Base-by-base conservation (phyloP, 2,888 invertebrate genomes). In the Kuschelorhynchus macadamiae region DNA sequence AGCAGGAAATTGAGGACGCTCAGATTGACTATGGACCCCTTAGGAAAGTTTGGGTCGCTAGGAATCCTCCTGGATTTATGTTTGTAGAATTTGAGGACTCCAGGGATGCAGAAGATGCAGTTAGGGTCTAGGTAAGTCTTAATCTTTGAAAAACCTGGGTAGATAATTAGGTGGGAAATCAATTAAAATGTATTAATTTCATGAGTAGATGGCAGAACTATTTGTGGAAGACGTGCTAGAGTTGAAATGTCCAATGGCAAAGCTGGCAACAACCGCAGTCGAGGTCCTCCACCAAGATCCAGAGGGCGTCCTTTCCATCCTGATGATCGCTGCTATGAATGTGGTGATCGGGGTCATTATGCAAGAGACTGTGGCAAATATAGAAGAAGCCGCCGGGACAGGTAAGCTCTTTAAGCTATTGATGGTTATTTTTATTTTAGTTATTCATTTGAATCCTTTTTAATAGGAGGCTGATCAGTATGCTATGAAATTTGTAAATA, bases 221-320 rank as follows among this genome's bases (percentile, higher is more conserved):
- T 97, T 72, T 96, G 96, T 85, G 97, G 97, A 0, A 89, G 94
- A 39, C 87, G 96, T 47, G 95, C 95, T 20, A 89, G 97, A 47
- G 97, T 97, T 7, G 97, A 97, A 84, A 88, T 95, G 85, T 96
- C 96, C 1, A 95, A 94, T 79, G 96, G 96, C 16, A 93, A 93
- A 81, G 87, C 91, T 47, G 82, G 85, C 67, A 82, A 85, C 70
- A 85, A 85, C 53, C 81, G 82, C 32, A 77, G 82, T 33, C 81
- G 81, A 62, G 80, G 86, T 17, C 89, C 89, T 0, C 88, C 89
- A 0, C 88, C 89, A 1, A 86, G 90, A 59, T 82, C 87, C 50
- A 82, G 86, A 33, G 90, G 91, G n/a, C 85, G 91, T 50, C 92
- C 94, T 16, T 92, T 94, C 79, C 92, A 95, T 75, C 94, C 95